Evolutionary conservation across 2,797 vertebrate species (phyloP).

Genomic region (Protosalanx chinensis): DNA sequence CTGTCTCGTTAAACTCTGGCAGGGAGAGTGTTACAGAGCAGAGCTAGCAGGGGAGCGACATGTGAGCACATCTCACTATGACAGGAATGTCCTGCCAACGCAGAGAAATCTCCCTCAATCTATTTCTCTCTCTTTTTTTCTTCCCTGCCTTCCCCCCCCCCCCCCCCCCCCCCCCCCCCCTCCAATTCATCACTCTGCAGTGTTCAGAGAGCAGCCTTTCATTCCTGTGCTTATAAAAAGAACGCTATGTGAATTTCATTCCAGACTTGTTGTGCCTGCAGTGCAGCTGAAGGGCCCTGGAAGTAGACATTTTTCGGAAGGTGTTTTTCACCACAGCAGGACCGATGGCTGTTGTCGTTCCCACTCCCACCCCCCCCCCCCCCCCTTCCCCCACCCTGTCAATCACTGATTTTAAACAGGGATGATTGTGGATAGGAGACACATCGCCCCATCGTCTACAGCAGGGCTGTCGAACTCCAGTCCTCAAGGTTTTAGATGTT

Average conservation of each 20-base stretch:
- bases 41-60: conserved; percentile 8
- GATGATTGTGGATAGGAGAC: too few relatives aligned
- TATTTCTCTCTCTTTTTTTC: conserved; percentile 17
- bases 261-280: conserved; percentile 52
- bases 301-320: conserved; percentile 33
- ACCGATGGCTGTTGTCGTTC: conserved; percentile 46
- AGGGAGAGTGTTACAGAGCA: conserved; percentile 25
- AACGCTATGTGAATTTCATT: conserved; percentile 48
- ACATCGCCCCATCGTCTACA: too few relatives aligned
- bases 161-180: conserved; percentile 2
- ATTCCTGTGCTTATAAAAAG: conserved; percentile 29
- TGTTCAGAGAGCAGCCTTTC: conserved; percentile 40
- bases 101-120: conserved; percentile 39
- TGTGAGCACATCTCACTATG: conserved; percentile 13
- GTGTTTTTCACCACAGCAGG: conserved; percentile 25
- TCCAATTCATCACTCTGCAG: conserved; percentile 35
- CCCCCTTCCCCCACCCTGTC: too few relatives aligned
- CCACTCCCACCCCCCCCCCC: too few relatives aligned
- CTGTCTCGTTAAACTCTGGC: conserved; percentile 36
- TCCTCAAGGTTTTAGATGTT: too few relatives aligned
- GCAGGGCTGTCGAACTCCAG: too few relatives aligned
- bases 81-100: conserved; percentile 36
- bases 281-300: conserved; percentile 36
- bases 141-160: too few relatives aligned
- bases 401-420: too few relatives aligned